Conservation (phyloP, 2,888 invertebrate genomes). For the Carabus problematicus region DNA sequence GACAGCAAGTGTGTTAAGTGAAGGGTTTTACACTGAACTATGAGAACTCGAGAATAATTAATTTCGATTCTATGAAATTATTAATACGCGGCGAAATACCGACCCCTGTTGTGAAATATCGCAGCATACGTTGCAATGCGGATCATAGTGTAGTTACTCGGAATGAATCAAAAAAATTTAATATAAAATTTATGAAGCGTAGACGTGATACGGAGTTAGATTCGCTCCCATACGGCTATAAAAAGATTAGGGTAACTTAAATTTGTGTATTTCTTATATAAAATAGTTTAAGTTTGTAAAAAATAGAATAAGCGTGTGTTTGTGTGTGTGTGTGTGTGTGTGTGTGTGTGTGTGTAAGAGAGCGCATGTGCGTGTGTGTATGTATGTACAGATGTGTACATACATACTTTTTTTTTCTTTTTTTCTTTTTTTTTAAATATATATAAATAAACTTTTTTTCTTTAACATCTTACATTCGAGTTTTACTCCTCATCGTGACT, state of each 20-base stretch:
- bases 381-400: not conserved
- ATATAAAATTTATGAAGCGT: slow-evolving; percentile 1
- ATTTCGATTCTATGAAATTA: too few relatives aligned
- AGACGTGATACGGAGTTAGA: not conserved
- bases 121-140: not conserved
- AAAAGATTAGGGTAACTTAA: not conserved
- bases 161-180: slow-evolving; percentile 7
- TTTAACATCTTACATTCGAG: not conserved
- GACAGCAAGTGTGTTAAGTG: too few relatives aligned
- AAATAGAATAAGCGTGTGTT: not conserved
- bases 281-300: not conserved
- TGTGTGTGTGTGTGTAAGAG: too few relatives aligned
- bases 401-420: not conserved
- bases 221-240: slow-evolving; percentile 10
- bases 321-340: too few relatives aligned
- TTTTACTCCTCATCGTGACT: not conserved
- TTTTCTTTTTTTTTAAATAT: not conserved
- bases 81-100: too few relatives aligned
- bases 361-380: not conserved
- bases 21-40: too few relatives aligned
- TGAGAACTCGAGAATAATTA: too few relatives aligned
- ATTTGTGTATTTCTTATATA: not conserved
- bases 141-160: slow-evolving; percentile 2
- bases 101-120: too few relatives aligned
- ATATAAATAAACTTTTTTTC: not conserved